Conservation (phyloP, 1,140 invertebrate species). For the Dryas iulia region DNA sequence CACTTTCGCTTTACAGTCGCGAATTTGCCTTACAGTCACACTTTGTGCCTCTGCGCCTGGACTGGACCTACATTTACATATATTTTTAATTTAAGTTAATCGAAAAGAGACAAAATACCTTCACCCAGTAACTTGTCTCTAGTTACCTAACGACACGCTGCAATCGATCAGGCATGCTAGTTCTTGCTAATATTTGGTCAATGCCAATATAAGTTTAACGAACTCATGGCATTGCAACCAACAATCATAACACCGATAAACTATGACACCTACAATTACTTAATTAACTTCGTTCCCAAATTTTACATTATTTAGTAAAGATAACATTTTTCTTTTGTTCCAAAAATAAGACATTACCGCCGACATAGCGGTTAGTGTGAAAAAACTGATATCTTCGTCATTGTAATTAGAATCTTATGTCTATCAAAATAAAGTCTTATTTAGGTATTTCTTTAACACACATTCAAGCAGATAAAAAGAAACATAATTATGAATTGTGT, state of each 20-base stretch:
- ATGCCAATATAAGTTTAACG: constrained; percentile 16
- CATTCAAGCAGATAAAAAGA: background rate
- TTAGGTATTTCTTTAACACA: background rate
- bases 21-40: no score
- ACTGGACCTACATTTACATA: no score
- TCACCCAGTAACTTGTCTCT: background rate
- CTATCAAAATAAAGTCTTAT: background rate
- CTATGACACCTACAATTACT: background rate
- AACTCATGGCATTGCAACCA: constrained; percentile 16
- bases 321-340: constrained; percentile 11
- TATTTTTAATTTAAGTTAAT: background rate
- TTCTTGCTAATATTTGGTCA: background rate
- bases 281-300: background rate
- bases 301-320: background rate
- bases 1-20: no score
- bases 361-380: background rate
- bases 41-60: no score
- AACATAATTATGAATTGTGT: constrained; percentile 23
- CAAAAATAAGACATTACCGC: constrained; percentile 8
- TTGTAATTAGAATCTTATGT: background rate
- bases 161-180: background rate
- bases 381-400: background rate
- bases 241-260: background rate
- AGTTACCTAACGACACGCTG: background rate
- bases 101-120: background rate